Evolutionary conservation across 1,140 invertebrate genomes (phyloP).

Genomic region (Bradynema listronoti): DNA sequence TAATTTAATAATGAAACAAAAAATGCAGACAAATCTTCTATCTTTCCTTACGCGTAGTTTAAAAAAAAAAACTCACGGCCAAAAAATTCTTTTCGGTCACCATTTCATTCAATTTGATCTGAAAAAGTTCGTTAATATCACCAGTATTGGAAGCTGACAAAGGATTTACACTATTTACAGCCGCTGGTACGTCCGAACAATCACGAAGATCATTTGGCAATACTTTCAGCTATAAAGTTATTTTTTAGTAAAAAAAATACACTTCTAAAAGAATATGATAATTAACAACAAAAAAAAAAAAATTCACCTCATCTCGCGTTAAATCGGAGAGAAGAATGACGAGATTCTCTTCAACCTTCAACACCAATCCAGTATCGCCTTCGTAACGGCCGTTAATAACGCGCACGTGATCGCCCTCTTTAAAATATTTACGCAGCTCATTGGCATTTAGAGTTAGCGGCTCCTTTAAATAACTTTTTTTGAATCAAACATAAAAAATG

Average conservation of each 20-base stretch:
- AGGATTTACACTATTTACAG: no score
- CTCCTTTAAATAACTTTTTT: constrained; percentile 39
- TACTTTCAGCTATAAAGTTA: no score
- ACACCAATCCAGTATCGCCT: constrained; percentile 90
- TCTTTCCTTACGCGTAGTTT: no score
- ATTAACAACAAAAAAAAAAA: background rate
- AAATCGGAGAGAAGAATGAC: constrained; percentile 89
- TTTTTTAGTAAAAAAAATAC: no score
- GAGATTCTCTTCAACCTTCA: constrained; percentile 82
- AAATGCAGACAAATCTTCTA: no score
- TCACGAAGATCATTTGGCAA: no score
- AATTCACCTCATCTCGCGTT: constrained; percentile 83
- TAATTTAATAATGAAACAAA: no score
- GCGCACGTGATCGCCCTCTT: constrained; percentile 84
- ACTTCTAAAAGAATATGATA: no score
- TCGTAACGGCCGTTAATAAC: constrained; percentile 88
- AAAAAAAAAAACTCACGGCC: constrained; percentile 11
- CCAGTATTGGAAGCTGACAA: no score
- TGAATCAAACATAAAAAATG: no score
- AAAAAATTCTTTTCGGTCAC: constrained; percentile 14
- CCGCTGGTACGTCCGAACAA: no score
- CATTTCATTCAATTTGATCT: constrained; percentile 23
- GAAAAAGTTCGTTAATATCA: no score
- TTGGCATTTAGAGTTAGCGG: constrained; percentile 56
- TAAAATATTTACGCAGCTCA: constrained; percentile 88